Conservation (phyloP, 2,888 invertebrate genomes). For the Diarsia dahlii region DNA sequence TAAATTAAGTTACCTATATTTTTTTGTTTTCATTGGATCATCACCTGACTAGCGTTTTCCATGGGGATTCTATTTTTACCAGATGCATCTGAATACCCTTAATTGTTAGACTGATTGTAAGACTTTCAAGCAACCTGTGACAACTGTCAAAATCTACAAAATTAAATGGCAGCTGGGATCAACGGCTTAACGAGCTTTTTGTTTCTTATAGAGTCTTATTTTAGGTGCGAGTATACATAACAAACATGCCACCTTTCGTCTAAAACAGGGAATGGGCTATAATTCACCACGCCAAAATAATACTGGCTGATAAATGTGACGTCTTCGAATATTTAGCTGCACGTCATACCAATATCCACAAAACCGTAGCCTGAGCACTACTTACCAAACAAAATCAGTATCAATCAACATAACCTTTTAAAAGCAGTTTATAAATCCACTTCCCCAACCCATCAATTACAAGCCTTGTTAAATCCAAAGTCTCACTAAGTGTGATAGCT, state of each 20-base stretch:
- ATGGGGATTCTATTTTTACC: too few species aligned
- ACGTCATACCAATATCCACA: neutral
- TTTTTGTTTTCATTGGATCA: neutral
- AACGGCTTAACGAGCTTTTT: neutral
- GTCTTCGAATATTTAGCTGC: neutral
- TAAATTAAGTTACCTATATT: neutral
- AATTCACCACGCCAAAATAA: neutral
- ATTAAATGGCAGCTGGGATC: too few species aligned
- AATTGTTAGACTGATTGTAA: too few species aligned
- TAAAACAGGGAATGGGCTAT: neutral
- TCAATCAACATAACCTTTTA: conserved; percentile 11
- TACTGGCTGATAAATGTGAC: neutral
- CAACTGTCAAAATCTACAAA: too few species aligned
- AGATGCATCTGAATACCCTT: too few species aligned
- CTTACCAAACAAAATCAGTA: neutral
- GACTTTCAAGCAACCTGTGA: too few species aligned
- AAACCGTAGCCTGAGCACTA: neutral
- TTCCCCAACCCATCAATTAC: conserved; percentile 44
- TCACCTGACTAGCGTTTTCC: too few species aligned
- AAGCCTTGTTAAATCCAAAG: conserved; percentile 46
- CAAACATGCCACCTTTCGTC: too few species aligned
- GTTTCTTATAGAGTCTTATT: neutral
- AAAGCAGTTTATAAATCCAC: conserved; percentile 20
- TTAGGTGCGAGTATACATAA: too few species aligned
- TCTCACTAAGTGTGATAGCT: conserved; percentile 40